These are phyloP conservation scores for Hormiphora californensis DNA, from an alignment of 37 sponge, comb jelly and placozoan species.

Conservation along the genomic window DNA sequence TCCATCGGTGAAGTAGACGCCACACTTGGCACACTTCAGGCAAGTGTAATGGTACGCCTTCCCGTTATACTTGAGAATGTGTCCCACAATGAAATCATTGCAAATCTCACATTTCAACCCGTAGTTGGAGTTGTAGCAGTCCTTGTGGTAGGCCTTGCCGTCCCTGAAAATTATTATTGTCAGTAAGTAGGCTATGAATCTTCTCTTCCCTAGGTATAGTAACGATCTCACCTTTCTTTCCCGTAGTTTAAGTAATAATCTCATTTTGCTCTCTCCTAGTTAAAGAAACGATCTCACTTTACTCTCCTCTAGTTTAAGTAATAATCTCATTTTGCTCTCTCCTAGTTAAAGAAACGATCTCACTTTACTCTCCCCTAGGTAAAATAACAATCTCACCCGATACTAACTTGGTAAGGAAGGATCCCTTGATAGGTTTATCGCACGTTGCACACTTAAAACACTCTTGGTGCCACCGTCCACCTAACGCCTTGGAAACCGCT, in stretches of 20 bases:
- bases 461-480: conserved; percentile 28
- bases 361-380: too few relatives aligned
- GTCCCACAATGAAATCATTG: conserved; percentile 10
- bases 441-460: conserved; percentile 34
- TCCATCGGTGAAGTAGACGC: not conserved
- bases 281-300: too few relatives aligned
- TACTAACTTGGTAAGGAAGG: conserved; percentile 15
- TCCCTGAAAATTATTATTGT: not conserved
- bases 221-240: too few relatives aligned
- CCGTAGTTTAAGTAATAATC: too few relatives aligned
- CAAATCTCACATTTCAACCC: conserved; percentile 21
- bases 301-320: too few relatives aligned
- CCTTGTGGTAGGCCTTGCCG: not conserved
- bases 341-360: too few relatives aligned
- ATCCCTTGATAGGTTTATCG: not conserved
- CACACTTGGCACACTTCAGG: not conserved
- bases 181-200: too few relatives aligned
- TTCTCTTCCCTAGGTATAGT: too few relatives aligned
- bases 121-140: not conserved
- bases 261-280: too few relatives aligned
- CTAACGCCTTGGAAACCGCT: not conserved
- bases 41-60: conserved; percentile 32
- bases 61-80: conserved; percentile 49
- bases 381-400: too few relatives aligned
- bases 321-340: too few relatives aligned